Percentiles rank a stretch among this genome's conserved stretches.
Conservation (phyloP, 2,797 vertebrate species). For the Mus caroli region DNA sequence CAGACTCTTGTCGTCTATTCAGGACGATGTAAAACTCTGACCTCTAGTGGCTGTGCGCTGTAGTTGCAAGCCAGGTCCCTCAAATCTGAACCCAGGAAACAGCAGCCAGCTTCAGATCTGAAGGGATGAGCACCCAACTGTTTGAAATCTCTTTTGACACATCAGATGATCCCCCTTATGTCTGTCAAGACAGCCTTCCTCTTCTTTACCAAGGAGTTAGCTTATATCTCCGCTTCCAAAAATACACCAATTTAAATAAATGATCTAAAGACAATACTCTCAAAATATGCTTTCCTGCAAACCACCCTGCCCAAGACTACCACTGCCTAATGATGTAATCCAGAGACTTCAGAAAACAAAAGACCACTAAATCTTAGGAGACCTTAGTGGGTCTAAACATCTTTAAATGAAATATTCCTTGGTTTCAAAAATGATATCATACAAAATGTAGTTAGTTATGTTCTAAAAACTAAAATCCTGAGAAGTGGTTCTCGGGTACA, state of each 20-base stretch:
- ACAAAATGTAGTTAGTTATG: not conserved
- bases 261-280: not conserved
- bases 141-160: not conserved
- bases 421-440: not conserved
- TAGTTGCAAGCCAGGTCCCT: conserved; percentile 6
- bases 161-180: not conserved
- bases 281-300: not conserved
- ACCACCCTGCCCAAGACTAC: too few species aligned
- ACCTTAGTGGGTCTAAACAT: not conserved
- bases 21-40: conserved; percentile 69
- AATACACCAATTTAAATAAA: not conserved
- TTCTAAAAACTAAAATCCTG: conserved; percentile 35
- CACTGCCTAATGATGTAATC: not conserved
- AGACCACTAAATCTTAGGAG: not conserved
- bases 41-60: conserved; percentile 75
- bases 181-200: not conserved
- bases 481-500: not conserved
- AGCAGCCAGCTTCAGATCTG: accelerated
- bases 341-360: not conserved
- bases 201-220: conserved; percentile 12
- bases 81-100: not conserved
- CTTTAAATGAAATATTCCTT: conserved; percentile 5
- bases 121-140: not conserved
- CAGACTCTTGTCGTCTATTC: not conserved
- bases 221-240: conserved; percentile 8